A percentile compares a stretch with the other conserved stretches of the same genome.
Conservation (phyloP, 2,797 vertebrate genomes). For the Lepilemur septentrionalis region DNA sequence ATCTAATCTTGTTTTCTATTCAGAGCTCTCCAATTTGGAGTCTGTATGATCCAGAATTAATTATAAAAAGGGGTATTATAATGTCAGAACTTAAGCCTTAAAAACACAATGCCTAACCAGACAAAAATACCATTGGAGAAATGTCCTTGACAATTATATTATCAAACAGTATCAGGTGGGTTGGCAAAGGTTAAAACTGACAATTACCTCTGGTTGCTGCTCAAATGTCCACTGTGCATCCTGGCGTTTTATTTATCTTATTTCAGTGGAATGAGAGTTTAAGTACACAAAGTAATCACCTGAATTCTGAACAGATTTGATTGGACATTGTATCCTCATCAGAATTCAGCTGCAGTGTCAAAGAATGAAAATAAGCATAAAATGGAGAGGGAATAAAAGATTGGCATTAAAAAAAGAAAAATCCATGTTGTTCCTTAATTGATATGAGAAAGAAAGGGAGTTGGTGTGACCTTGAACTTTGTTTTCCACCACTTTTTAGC, state of each 20-base stretch:
- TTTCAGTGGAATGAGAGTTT: conserved; percentile 35
- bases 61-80: not conserved
- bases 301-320: conserved; percentile 53
- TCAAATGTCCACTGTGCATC: not conserved
- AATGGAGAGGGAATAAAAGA: not conserved
- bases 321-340: conserved; percentile 30
- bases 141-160: not conserved
- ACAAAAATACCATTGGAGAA: not conserved
- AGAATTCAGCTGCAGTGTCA: not conserved
- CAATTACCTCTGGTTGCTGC: not conserved
- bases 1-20: not conserved
- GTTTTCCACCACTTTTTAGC: not conserved
- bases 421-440: not conserved
- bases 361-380: conserved; percentile 9
- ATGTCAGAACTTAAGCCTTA: not conserved
- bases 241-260: conserved; percentile 42
- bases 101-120: not conserved
- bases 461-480: not conserved
- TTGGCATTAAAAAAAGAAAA: not conserved
- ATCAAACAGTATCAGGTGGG: not conserved
- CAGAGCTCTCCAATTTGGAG: not conserved
- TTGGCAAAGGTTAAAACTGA: not conserved
- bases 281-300: conserved; percentile 54
- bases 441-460: not conserved
- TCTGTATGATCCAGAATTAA: not conserved